These are phyloP conservation scores for Setipinna tenuifilis DNA, from an alignment of 2,797 vertebrate genomes.

Conservation along the genomic window DNA sequence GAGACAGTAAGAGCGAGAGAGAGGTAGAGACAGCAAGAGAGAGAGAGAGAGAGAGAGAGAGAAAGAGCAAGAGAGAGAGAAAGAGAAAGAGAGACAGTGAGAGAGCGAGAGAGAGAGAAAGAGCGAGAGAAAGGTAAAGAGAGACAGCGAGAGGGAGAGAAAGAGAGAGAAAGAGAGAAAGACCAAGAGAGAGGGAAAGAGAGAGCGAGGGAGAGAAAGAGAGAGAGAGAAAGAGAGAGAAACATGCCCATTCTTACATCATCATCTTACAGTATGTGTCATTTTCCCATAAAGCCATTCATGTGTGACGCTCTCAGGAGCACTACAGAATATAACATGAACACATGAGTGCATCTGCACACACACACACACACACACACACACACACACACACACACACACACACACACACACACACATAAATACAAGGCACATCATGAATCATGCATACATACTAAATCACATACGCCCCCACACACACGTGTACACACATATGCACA, in stretches of 20 bases:
- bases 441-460: constrained; percentile 12
- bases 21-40: no score
- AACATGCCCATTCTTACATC: constrained; percentile 62
- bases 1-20: no score
- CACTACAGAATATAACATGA: constrained; percentile 32
- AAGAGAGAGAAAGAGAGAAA: no score
- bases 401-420: constrained; percentile 22
- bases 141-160: no score
- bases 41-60: no score
- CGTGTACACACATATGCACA: neutral
- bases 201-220: no score
- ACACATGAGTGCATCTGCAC: constrained; percentile 13
- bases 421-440: constrained; percentile 1
- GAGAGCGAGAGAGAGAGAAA: no score
- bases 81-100: no score
- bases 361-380: constrained; percentile 9
- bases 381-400: constrained; percentile 34
- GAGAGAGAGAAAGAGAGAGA: neutral
- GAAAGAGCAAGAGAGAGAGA: neutral
- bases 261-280: constrained; percentile 57
- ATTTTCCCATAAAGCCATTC: constrained; percentile 56
- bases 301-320: constrained; percentile 35
- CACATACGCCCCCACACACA: neutral
- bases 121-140: no score
- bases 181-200: no score